phyloP scores from a whole-genome alignment of 1,140 invertebrate species.

The Himalopsyche phryganea region DNA sequence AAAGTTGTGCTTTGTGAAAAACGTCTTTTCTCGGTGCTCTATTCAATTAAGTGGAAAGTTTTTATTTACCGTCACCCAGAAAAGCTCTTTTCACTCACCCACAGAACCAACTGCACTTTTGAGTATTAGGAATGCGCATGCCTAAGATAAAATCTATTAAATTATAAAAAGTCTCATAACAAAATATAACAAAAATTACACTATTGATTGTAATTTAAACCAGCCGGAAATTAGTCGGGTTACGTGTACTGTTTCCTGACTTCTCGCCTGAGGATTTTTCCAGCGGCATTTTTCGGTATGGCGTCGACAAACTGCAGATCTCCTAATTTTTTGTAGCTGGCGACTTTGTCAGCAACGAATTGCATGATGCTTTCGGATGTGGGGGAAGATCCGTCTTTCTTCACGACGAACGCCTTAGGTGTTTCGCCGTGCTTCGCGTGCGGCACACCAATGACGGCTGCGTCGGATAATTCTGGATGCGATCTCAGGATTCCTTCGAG shows the following conservation, averaged over 20 bases:
- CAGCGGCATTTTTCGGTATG: slow-evolving; percentile 71
- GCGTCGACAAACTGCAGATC: slow-evolving; percentile 63
- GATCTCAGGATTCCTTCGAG: slow-evolving; percentile 74
- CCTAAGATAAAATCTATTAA: no score
- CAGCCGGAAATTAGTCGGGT: not conserved
- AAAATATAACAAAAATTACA: not conserved
- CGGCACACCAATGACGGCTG: slow-evolving; percentile 78
- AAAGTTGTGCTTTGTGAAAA: no score
- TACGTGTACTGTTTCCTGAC: slow-evolving; percentile 37
- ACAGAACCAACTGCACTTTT: no score
- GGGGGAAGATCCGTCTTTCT: slow-evolving; percentile 42
- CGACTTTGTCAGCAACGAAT: slow-evolving; percentile 61
- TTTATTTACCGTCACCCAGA: no score
- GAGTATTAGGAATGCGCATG: no score
- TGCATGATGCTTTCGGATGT: slow-evolving; percentile 53
- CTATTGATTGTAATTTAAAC: no score
- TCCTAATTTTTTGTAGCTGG: slow-evolving; percentile 66
- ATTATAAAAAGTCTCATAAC: not conserved
- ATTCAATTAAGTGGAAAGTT: no score
- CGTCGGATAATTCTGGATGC: slow-evolving; percentile 73
- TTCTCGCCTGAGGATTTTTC: slow-evolving; percentile 68
- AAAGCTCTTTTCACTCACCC: no score
- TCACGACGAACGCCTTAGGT: slow-evolving; percentile 69
- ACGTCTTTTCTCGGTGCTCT: no score
- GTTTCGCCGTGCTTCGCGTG: slow-evolving; percentile 70